Conservation (phyloP, 1,140 invertebrate species). For the Antheraea mylitta region DNA sequence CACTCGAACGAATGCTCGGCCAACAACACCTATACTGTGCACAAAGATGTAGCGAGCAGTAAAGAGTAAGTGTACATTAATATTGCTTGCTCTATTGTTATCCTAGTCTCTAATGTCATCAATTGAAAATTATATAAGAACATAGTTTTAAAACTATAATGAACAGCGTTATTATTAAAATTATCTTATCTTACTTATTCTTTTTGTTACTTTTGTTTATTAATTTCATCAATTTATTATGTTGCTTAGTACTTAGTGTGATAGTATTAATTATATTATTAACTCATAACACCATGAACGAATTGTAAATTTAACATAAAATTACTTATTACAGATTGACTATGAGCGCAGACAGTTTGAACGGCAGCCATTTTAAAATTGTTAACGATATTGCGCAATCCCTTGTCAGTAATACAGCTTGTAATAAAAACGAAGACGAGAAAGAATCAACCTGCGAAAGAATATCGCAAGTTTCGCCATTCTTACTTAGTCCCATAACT, state of each 20-base stretch:
- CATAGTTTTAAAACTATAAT: too few relatives aligned
- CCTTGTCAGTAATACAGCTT: slow-evolving; percentile 54
- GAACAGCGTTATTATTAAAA: too few relatives aligned
- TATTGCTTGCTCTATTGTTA: too few relatives aligned
- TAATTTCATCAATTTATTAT: too few relatives aligned
- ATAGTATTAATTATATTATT: too few relatives aligned
- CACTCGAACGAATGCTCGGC: slow-evolving; percentile 29
- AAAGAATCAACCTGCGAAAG: slow-evolving; percentile 59
- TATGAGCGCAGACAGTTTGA: slow-evolving; percentile 75
- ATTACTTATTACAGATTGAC: slow-evolving; percentile 53
- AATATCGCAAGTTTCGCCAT: slow-evolving; percentile 67
- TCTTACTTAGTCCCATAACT: slow-evolving; percentile 62
- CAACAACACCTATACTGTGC: slow-evolving; percentile 54
- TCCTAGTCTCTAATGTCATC: too few relatives aligned
- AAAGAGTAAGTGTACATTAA: slow-evolving; percentile 49
- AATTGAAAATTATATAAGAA: too few relatives aligned
- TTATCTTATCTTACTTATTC: too few relatives aligned
- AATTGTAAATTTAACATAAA: background rate
- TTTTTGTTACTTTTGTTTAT: too few relatives aligned
- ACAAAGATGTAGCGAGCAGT: slow-evolving; percentile 48
- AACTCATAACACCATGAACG: too few relatives aligned
- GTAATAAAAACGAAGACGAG: slow-evolving; percentile 55
- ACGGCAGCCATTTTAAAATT: slow-evolving; percentile 57
- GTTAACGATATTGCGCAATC: slow-evolving; percentile 33
- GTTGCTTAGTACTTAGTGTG: too few relatives aligned